Evolutionary conservation across 2,797 vertebrate species (phyloP).

Genomic region (Mormyrus proboscirostris): DNA sequence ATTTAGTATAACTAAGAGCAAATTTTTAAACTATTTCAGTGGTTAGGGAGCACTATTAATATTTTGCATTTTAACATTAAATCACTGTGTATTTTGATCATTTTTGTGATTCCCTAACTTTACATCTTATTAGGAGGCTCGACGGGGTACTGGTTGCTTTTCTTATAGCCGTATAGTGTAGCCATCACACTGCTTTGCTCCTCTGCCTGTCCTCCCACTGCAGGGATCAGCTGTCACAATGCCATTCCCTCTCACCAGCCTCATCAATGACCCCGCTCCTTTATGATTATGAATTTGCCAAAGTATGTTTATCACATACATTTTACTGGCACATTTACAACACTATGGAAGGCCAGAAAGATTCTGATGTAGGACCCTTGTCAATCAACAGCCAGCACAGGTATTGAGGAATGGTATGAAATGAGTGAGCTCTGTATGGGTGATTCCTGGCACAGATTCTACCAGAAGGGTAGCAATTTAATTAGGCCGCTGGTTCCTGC

Average conservation of each 20-base stretch:
- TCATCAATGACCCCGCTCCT: neutral
- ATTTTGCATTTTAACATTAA: neutral
- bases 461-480: neutral
- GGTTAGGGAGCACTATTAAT: neutral
- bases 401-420: neutral
- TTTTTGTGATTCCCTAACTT: neutral
- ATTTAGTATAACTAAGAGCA: neutral
- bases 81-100: neutral
- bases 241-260: neutral
- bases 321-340: neutral
- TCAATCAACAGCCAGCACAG: neutral
- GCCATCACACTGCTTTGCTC: neutral
- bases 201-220: neutral
- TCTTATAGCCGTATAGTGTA: neutral
- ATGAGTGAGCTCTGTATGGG: neutral
- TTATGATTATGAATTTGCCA: neutral
- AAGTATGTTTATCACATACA: neutral
- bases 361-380: neutral
- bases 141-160: neutral
- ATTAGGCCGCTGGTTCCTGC: neutral
- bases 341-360: neutral
- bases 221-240: neutral
- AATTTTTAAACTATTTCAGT: neutral
- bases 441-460: neutral
- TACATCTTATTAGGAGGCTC: neutral